phyloP scores from a whole-genome alignment of 2,797 vertebrate species.

The Sebastes matsubarae region DNA sequence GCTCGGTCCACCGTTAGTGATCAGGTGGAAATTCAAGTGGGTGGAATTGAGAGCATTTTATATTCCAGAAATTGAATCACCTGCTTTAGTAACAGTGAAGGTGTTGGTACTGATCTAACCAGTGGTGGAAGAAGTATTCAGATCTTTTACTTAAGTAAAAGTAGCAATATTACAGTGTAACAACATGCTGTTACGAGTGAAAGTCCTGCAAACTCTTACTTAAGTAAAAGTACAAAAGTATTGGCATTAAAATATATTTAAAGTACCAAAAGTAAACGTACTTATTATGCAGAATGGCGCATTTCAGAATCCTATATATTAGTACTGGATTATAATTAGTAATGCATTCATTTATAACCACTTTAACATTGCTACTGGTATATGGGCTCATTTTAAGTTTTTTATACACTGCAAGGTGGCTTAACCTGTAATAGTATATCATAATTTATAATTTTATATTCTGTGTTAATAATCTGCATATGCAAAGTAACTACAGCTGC shows the following conservation, averaged over 20 bases:
- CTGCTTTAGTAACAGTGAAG: background rate
- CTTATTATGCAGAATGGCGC: background rate
- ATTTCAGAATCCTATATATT: background rate
- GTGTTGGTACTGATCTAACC: background rate
- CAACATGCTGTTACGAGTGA: background rate
- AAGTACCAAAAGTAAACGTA: background rate
- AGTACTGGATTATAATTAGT: background rate
- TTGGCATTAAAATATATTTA: background rate
- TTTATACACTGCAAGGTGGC: background rate
- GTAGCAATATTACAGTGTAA: background rate
- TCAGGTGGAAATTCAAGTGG: background rate
- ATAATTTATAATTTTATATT: background rate
- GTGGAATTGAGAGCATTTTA: background rate
- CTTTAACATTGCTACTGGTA: background rate
- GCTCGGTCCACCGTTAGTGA: background rate
- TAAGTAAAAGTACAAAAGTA: background rate
- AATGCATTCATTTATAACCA: background rate
- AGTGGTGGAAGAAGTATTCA: background rate
- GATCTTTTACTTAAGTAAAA: background rate
- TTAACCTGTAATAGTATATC: background rate
- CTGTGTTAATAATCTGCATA: background rate
- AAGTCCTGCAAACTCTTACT: background rate
- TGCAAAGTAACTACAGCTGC: background rate
- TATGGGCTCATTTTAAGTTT: background rate
- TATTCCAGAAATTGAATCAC: background rate